Percentiles rank a stretch among this genome's conserved stretches.
Conservation (phyloP, 2,888 invertebrate genomes). For the Trissonchulus latispiculum region DNA sequence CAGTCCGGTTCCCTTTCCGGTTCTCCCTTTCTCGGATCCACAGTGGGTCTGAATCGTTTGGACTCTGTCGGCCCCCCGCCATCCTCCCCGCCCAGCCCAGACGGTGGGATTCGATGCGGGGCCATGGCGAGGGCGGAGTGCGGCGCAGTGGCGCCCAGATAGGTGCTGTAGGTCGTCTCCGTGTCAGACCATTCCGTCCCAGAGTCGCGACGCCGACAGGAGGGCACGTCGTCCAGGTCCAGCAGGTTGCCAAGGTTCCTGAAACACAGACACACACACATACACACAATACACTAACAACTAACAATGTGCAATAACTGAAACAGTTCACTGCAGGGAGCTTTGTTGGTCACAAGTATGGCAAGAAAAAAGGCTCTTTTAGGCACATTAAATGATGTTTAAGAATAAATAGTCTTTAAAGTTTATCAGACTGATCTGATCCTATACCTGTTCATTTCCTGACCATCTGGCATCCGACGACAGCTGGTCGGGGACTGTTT, state of each 20-base stretch:
- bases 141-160: neutral
- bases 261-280: too few relatives aligned
- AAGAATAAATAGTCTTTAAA: too few relatives aligned
- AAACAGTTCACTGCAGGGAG: too few relatives aligned
- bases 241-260: constrained; percentile 2
- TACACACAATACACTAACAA: neutral
- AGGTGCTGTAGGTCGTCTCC: constrained; percentile 4
- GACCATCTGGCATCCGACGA: neutral
- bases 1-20: neutral
- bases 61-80: neutral
- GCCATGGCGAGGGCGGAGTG: constrained; percentile 5
- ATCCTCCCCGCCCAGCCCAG: too few relatives aligned
- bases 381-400: too few relatives aligned
- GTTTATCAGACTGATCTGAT: too few relatives aligned
- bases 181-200: neutral
- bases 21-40: neutral
- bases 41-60: neutral
- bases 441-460: neutral
- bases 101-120: too few relatives aligned
- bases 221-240: constrained; percentile 4
- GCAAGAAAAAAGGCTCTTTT: too few relatives aligned
- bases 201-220: constrained; percentile 4
- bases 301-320: neutral
- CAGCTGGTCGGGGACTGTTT: neutral
- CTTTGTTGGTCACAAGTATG: too few relatives aligned